Conservation (phyloP, 2,888 invertebrate genomes). For the Patella pellucida region DNA sequence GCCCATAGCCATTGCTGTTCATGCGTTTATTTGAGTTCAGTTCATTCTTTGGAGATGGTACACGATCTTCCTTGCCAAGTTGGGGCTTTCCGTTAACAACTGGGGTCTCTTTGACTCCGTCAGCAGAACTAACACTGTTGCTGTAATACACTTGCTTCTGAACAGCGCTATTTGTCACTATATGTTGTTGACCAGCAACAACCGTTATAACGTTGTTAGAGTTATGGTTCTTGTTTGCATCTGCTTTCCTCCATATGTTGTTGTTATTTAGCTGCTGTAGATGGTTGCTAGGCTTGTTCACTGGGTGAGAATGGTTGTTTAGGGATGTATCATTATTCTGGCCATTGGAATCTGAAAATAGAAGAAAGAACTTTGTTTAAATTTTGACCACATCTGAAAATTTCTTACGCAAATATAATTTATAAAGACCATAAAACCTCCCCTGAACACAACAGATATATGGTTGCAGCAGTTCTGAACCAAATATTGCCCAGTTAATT, state of each 20-base stretch:
- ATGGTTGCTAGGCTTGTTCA: neutral
- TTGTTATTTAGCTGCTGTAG: neutral
- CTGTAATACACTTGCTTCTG: neutral
- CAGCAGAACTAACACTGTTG: neutral
- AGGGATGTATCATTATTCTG: neutral
- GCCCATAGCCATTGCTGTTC: constrained; percentile 57
- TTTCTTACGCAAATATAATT: too few relatives aligned
- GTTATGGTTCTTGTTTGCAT: neutral
- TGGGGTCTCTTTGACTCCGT: neutral
- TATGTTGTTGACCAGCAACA: neutral
- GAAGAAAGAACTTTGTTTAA: neutral
- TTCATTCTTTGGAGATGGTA: constrained; percentile 33
- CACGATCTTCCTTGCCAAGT: neutral
- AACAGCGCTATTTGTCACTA: neutral
- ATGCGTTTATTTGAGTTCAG: constrained; percentile 48
- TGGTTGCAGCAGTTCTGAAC: too few relatives aligned
- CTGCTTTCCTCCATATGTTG: neutral
- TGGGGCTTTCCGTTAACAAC: neutral
- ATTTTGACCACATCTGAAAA: too few relatives aligned
- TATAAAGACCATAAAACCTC: too few relatives aligned
- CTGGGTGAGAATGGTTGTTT: neutral
- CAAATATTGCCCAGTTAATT: too few relatives aligned
- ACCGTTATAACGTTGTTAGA: neutral
- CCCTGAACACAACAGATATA: too few relatives aligned
- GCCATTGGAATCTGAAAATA: constrained; percentile 4